A percentile compares a stretch with the other conserved stretches of the same genome.
These are phyloP conservation scores for Cacatua alba DNA, from an alignment of 2,113 vertebrate species.

Conservation along the genomic window DNA sequence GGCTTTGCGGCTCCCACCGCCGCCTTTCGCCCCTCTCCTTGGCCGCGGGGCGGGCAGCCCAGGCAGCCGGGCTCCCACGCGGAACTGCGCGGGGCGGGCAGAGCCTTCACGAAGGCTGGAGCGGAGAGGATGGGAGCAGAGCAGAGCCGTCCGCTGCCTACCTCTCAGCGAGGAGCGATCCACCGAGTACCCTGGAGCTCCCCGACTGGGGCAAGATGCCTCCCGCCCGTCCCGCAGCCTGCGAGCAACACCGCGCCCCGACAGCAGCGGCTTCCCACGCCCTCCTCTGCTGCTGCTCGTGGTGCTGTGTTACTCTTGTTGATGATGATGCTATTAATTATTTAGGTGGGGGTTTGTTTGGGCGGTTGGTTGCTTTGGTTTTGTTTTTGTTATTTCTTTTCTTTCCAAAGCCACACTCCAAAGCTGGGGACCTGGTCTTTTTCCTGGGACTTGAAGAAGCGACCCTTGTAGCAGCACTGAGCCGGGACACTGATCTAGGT, in stretches of 20 bases:
- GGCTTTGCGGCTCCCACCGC: fast-evolving
- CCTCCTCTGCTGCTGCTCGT: neutral
- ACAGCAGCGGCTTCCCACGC: neutral
- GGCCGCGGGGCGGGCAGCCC: neutral
- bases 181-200: fast-evolving
- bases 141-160: too few relatives aligned
- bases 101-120: neutral
- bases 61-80: neutral
- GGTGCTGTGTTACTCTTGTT: neutral
- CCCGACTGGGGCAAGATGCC: fast-evolving
- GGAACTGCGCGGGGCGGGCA: neutral
- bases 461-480: neutral
- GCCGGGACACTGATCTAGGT: neutral
- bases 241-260: neutral
- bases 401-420: neutral
- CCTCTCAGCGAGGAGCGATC: fast-evolving
- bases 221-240: neutral
- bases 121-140: neutral
- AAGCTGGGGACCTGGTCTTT: neutral
- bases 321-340: neutral
- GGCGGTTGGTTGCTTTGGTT: neutral
- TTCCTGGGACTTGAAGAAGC: neutral
- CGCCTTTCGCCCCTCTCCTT: too few relatives aligned
- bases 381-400: neutral
- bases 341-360: neutral